Evolutionary conservation across 2,888 invertebrate species (phyloP), one percentile per base, ranked within the genome.

Genomic region (Hyposoter didymator): DNA sequence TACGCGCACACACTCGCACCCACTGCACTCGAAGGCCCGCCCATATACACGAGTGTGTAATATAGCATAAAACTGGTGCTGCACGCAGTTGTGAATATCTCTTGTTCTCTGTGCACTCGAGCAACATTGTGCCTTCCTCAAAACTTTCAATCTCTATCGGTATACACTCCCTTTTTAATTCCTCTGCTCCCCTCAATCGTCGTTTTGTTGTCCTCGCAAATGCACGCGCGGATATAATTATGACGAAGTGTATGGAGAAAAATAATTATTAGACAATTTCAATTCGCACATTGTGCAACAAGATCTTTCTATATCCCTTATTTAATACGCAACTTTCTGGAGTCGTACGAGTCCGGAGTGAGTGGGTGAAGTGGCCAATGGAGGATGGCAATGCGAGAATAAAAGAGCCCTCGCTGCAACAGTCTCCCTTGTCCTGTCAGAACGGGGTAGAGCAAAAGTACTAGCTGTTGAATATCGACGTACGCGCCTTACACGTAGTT

Each of bases 391-490:
- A 49, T 49, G 39, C 64, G 22, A 72, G 19, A 72, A 84, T 43
- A 80, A 32, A 64, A 70, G 49, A 52, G 10, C 35, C 17, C 70
- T 32, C 28, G 28, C 22, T 28, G 28, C 59, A 12, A 55, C 22
- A 28, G 28, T 14, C 28, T 59, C 28, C 28, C 14, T 7, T 28
- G 28, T 64, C 22, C 1, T 14, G 45, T 28, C 22, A 22, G 67
- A 32, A 49, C 17, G 10, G 32, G 28, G 3, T 1, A 32, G 28
- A 22, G 43, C 6, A 39, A 64, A 49, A 39, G 66, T 59, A 49
- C 62, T 49, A 73, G 79, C 70, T 73, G 72, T 49, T 72, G 80
- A 76, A 84, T 59, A 80, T 84, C 84, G 79, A 75, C 64, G 52
- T 47, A n/a, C 3, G 12, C 19, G 12, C 19, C 19, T 52, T 52